Conservation (phyloP, 2,888 invertebrate species). For the Diloba caeruleocephala region DNA sequence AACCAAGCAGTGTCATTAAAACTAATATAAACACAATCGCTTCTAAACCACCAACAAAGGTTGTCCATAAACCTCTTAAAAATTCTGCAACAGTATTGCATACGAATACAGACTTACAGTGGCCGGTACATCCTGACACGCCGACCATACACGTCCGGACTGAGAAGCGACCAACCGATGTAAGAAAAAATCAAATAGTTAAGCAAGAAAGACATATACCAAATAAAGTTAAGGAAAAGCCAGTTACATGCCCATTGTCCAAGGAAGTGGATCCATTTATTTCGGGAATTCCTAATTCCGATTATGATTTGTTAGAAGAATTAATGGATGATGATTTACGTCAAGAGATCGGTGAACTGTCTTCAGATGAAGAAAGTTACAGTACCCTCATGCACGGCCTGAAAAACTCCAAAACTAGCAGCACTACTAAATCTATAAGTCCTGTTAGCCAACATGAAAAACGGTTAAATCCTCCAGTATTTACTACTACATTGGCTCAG, state of each 20-base stretch:
- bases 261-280: conserved; percentile 72
- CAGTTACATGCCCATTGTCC: conserved; percentile 45
- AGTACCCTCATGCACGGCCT: conserved; percentile 37
- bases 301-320: conserved; percentile 83
- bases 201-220: conserved; percentile 36
- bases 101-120: conserved; percentile 9
- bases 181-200: conserved; percentile 15
- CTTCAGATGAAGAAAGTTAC: conserved; percentile 76
- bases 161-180: conserved; percentile 22
- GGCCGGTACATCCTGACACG: conserved; percentile 12
- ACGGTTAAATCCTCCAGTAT: conserved; percentile 8
- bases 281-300: conserved; percentile 76
- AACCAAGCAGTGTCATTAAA: conserved; percentile 33
- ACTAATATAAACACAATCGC: conserved; percentile 21
- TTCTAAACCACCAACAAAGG: conserved; percentile 16
- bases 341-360: conserved; percentile 82
- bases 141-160: conserved; percentile 18
- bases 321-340: conserved; percentile 81
- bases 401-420: conserved; percentile 51
- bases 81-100: conserved; percentile 13
- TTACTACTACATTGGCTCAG: not conserved
- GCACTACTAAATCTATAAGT: conserved; percentile 20
- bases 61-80: conserved; percentile 5
- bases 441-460: conserved; percentile 30
- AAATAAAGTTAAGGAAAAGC: conserved; percentile 51